phyloP scores from a whole-genome alignment of 2,888 invertebrate genomes.

The Drosophila eohydei region DNA sequence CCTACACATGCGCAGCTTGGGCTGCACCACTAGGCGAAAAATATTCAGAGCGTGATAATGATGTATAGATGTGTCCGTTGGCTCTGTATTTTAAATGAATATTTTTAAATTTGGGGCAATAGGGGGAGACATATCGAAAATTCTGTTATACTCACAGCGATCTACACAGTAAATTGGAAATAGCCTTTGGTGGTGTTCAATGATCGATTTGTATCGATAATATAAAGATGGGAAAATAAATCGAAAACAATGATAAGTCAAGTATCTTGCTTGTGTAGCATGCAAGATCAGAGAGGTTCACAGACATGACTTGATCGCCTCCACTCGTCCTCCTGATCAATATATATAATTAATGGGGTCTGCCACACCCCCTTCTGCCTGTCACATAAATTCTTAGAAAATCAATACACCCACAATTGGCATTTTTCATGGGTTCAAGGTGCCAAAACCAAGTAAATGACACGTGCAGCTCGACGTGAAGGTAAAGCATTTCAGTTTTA shows the following conservation, averaged over 20 bases:
- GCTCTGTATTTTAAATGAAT: not conserved
- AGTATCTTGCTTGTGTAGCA: no score
- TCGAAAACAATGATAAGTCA: not conserved
- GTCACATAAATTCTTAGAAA: no score
- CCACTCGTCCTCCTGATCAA: not conserved
- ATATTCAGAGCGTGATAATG: not conserved
- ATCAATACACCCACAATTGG: not conserved
- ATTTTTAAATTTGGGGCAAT: no score
- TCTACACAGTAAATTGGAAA: not conserved
- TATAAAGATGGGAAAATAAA: not conserved
- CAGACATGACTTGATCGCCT: not conserved
- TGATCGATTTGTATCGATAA: not conserved
- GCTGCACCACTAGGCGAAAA: not conserved
- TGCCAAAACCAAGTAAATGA: no score
- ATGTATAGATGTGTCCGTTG: not conserved
- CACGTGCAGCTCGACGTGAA: not conserved
- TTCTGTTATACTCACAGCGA: not conserved
- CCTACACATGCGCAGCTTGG: not conserved
- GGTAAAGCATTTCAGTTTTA: not conserved
- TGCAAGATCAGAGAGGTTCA: no score
- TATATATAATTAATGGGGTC: no score
- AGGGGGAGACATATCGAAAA: not conserved
- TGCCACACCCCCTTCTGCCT: no score
- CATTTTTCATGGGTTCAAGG: not conserved
- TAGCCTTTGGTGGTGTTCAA: not conserved